Evolutionary conservation across 1,140 invertebrate species (phyloP), one percentile per base, ranked within the genome.

Genomic region (Zaprionus lachaisei): DNA sequence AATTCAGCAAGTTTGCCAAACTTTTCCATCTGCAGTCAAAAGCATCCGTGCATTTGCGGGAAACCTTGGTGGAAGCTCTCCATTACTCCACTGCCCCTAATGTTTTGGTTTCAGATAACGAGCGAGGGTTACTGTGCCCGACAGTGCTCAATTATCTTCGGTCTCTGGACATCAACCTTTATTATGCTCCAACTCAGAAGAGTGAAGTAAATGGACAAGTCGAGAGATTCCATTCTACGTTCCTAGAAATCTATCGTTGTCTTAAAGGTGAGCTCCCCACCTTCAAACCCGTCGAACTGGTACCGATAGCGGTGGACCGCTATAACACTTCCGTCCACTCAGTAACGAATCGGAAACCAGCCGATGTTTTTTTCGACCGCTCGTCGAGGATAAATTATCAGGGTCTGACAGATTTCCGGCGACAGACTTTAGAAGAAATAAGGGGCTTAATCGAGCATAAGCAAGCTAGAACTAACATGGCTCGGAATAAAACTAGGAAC

Each of bases 231-330:
- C 71, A 67, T 11, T 73, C 56, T 1, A 73, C 44, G 2, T 67
- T 67, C 14, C 3, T 44, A 4, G 56, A 73, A 15, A 61, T 74
- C 0, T 68, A 51, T 17, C 14, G 65, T 7, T 68, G 64, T 15
- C n/a, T 74, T 3, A 70, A 51, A 22, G 17, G 11, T 9, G 28
- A 68, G 0, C 5, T 22, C n/a, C 28, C 17, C 0, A 61, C 15
- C 41, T 26, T 55, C 51, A 55, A 24, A 15, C 17, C 49, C 49
- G 51, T 55, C 4, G 14, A 55, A 22, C 20, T 54, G 12, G 11
- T 55, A 14, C 22, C 24, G 12, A 55, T 55, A 55, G 22, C 11
- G 0, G 51, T 55, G 17, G 51, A 55, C 22, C 9, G 14, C 2
- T 55, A 28, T 22, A 28, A 54, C 49, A 54, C n/a, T 9, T 54